Evolutionary conservation across 2,113 vertebrate genomes (phyloP), one percentile per base, ranked within the genome.

Genomic region (Aphyosemion australe): DNA sequence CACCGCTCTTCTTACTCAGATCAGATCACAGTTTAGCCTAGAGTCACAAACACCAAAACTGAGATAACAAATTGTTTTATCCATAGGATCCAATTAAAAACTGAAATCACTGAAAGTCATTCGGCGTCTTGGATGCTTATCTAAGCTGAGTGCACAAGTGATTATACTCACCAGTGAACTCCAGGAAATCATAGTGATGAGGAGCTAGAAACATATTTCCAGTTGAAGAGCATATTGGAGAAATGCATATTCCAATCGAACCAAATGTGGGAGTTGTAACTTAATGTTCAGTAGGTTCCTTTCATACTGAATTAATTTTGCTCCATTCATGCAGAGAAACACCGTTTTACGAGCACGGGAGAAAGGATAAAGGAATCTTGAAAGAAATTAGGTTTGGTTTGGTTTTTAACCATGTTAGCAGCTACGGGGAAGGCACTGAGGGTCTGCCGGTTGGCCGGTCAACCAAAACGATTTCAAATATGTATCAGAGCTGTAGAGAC

Each of bases 71-170:
- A 79, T 84, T 78, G 62, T 82, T 86, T 86, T 82, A 87, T 88
- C 80, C 82, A 84, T 71, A 85, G 68, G 72, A 87, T 87, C 73
- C 83, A 89, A 89, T 89, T 88, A 89, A 89, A 87, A 89, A 76
- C 72, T 82, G 80, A 89, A 88, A 86, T 87, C 76, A 76, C 59
- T 45, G 46, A 74, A 84, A 82, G 78, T 79, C 43, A 79, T 87
- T 89, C 87, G 62, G 70, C 80, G 74, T 80, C 66, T 80, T 72
- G 63, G 83, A 85, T 84, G 58, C 67, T 88, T 80, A 86, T 89
- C 84, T 69, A 50, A 53, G 56, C 53, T 58, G 71, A 89, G 72
- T 64, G 63, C 54, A 79, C 64, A 77, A 73, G 61, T 32, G 74
- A 85, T 89, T 87, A 79, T 54, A 79, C 61, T 80, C 82, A 20